These are phyloP conservation scores for Lasaia peninsularis DNA, from an alignment of 1,140 invertebrate genomes.

Conservation along the genomic window DNA sequence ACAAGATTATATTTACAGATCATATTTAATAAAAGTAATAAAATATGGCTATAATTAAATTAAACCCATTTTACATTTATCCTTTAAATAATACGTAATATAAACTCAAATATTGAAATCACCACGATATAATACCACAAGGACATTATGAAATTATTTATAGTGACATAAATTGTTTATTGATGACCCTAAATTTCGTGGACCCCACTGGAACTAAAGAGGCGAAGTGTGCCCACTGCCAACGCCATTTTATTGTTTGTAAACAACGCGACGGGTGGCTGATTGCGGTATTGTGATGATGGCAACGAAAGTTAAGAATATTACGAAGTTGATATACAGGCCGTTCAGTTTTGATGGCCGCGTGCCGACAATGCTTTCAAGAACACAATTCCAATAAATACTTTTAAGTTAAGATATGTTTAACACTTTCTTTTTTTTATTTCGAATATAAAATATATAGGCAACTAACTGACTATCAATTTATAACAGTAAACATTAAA, in stretches of 20 bases:
- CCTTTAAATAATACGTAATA: constrained; percentile 29
- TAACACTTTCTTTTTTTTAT: too few relatives aligned
- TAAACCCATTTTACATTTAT: neutral
- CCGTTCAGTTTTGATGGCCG: neutral
- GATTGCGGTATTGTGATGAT: constrained; percentile 58
- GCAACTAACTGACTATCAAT: too few relatives aligned
- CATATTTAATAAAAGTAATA: neutral
- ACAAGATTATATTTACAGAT: neutral
- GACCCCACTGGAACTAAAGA: constrained; percentile 5
- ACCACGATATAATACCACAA: constrained; percentile 45
- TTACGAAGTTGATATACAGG: constrained; percentile 6
- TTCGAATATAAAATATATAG: too few relatives aligned
- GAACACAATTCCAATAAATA: neutral
- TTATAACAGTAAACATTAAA: too few relatives aligned
- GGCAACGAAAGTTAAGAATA: neutral
- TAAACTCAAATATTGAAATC: constrained; percentile 41
- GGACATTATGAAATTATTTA: constrained; percentile 34
- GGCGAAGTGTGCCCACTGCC: constrained; percentile 30
- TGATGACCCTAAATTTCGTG: constrained; percentile 18
- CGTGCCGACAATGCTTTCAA: neutral
- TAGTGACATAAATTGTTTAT: constrained; percentile 21
- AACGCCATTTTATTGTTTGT: constrained; percentile 49
- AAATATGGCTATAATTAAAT: neutral
- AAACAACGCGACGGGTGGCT: constrained; percentile 57
- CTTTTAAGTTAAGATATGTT: too few relatives aligned